Conservation (phyloP, 2,888 invertebrate genomes). For the Hypsopygia costalis region DNA sequence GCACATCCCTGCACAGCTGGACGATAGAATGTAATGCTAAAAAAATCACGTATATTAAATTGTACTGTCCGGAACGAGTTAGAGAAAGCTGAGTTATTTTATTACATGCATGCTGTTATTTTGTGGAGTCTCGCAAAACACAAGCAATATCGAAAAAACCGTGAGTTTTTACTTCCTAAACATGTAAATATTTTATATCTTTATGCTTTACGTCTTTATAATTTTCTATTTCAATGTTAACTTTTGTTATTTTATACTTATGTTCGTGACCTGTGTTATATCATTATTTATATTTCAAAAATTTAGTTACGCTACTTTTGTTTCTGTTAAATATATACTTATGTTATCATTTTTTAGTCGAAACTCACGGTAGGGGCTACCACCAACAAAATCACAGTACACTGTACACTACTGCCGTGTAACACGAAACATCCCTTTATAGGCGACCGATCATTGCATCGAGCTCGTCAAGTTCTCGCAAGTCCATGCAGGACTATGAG, state of each 20-base stretch:
- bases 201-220: constrained; percentile 10
- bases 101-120: constrained; percentile 54
- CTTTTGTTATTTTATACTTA: too few species aligned
- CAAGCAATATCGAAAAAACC: constrained; percentile 26
- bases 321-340: too few species aligned
- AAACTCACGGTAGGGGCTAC: constrained; percentile 35
- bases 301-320: too few species aligned
- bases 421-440: constrained; percentile 70
- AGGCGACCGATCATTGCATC: constrained; percentile 77
- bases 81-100: constrained; percentile 41
- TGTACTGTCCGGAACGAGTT: constrained; percentile 45
- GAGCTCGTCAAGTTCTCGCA: constrained; percentile 71
- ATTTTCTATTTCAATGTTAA: too few species aligned
- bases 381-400: constrained; percentile 35
- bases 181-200: too few species aligned
- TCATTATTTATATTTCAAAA: too few species aligned
- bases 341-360: constrained; percentile 2
- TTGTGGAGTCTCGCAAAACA: constrained; percentile 42
- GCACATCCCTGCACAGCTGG: constrained; percentile 62
- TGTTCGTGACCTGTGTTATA: too few species aligned
- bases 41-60: constrained; percentile 29
- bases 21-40: constrained; percentile 52
- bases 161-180: constrained; percentile 31
- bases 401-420: constrained; percentile 47
- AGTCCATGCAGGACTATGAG: constrained; percentile 67